Evolutionary conservation across 2,888 invertebrate species (phyloP).

Genomic region (Parnassius apollo): DNA sequence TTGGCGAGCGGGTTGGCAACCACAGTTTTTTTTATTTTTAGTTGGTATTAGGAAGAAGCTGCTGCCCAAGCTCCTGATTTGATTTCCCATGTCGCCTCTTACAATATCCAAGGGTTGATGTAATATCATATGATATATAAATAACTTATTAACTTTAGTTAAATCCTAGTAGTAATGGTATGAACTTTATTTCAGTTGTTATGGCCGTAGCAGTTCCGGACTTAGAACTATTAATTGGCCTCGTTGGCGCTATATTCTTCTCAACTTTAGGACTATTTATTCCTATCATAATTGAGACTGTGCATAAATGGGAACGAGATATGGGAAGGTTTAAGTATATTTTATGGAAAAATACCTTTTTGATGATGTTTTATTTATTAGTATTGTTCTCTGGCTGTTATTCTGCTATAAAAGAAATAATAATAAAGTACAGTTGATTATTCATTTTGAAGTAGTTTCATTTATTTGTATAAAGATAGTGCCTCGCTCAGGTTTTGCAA

Average conservation of each 20-base stretch:
- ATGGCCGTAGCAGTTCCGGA: constrained; percentile 90
- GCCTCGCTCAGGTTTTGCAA: too few species aligned
- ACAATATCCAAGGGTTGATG: too few species aligned
- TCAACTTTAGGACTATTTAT: constrained; percentile 87
- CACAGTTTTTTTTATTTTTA: too few species aligned
- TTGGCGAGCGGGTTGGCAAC: too few species aligned
- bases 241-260: constrained; percentile 91
- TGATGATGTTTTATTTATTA: constrained; percentile 56
- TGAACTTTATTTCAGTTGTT: constrained; percentile 72
- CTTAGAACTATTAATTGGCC: constrained; percentile 91
- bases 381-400: constrained; percentile 64
- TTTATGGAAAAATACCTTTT: constrained; percentile 83
- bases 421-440: constrained; percentile 37
- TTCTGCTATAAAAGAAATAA: constrained; percentile 50
- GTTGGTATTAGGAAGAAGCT: too few species aligned
- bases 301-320: constrained; percentile 85
- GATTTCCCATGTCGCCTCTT: too few species aligned
- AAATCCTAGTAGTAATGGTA: too few species aligned
- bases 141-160: too few species aligned
- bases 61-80: too few species aligned
- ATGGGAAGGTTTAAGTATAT: constrained; percentile 84
- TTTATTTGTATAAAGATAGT: too few species aligned
- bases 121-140: too few species aligned
- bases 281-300: constrained; percentile 87
- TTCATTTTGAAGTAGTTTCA: too few species aligned